phyloP scores from a whole-genome alignment of 2,113 vertebrate species.

The Lagopus muta region DNA sequence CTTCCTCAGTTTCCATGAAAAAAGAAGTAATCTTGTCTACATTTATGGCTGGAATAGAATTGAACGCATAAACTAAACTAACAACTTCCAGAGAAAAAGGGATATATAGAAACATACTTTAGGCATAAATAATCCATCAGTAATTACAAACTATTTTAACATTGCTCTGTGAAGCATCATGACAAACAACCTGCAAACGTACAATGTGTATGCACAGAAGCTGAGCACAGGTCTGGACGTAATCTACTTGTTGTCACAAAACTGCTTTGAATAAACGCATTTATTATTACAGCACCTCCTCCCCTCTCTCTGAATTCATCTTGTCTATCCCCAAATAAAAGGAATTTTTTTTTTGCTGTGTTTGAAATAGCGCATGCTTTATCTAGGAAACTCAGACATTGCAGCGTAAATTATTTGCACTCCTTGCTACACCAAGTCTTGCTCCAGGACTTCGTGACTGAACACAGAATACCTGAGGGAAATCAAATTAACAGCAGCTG shows the following conservation, averaged over 20 bases:
- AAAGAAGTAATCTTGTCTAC: background rate
- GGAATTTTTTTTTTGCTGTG: background rate
- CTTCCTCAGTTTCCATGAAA: background rate
- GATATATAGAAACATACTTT: background rate
- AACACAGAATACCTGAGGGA: conserved; percentile 60
- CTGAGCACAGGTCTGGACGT: background rate
- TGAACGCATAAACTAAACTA: background rate
- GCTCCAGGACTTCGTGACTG: conserved; percentile 48
- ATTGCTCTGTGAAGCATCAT: background rate
- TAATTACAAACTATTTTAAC: background rate
- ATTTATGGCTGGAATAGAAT: background rate
- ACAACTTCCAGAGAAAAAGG: background rate
- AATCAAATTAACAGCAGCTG: conserved; percentile 65
- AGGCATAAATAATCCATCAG: background rate
- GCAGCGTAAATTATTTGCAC: conserved; percentile 37
- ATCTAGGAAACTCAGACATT: conserved; percentile 21
- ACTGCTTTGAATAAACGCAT: background rate
- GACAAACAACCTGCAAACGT: background rate
- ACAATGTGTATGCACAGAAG: background rate
- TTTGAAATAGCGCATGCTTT: background rate
- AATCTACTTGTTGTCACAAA: background rate
- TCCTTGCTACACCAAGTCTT: conserved; percentile 15
- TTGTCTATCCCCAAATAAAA: conserved; percentile 10
- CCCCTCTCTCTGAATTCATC: background rate
- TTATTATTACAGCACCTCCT: background rate